phyloP scores from a whole-genome alignment of 2,113 vertebrate species.

The Haplotaxodon microlepis region DNA sequence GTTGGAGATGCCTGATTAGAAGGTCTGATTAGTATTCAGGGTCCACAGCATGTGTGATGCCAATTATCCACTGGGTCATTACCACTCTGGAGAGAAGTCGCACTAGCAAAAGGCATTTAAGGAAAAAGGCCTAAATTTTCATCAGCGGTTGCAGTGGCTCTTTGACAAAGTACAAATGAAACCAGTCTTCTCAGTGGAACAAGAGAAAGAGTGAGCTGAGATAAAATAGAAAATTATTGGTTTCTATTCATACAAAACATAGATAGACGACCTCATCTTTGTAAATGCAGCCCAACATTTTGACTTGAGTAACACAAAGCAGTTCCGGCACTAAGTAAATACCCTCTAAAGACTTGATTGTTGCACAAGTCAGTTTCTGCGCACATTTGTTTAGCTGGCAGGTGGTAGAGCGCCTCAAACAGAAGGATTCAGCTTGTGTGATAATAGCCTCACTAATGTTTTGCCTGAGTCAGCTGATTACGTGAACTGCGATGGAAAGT shows the following conservation, averaged over 20 bases:
- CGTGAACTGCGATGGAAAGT: background rate
- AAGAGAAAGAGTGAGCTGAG: background rate
- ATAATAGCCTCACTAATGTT: background rate
- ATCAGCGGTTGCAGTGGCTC: background rate
- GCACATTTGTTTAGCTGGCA: conserved; percentile 1
- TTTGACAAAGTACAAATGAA: conserved; percentile 14
- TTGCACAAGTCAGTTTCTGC: background rate
- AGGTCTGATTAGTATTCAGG: conserved; percentile 48
- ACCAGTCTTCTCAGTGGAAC: background rate
- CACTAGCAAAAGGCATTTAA: conserved; percentile 18
- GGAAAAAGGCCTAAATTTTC: conserved; percentile 23
- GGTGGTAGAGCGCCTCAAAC: background rate
- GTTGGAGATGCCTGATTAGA: conserved; percentile 17
- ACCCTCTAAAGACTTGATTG: background rate
- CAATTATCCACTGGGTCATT: conserved; percentile 55
- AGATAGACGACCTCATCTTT: background rate
- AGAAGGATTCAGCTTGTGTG: conserved; percentile 5
- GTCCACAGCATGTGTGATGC: conserved; percentile 34
- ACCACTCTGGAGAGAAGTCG: conserved; percentile 35
- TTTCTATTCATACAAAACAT: background rate
- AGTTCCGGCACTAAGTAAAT: background rate
- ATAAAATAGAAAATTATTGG: background rate
- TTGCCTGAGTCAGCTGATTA: conserved; percentile 12
- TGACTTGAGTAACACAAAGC: background rate
- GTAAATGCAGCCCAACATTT: background rate